These are phyloP conservation scores for Heliconius cydno DNA, from an alignment of 2,888 invertebrate genomes.

Conservation along the genomic window DNA sequence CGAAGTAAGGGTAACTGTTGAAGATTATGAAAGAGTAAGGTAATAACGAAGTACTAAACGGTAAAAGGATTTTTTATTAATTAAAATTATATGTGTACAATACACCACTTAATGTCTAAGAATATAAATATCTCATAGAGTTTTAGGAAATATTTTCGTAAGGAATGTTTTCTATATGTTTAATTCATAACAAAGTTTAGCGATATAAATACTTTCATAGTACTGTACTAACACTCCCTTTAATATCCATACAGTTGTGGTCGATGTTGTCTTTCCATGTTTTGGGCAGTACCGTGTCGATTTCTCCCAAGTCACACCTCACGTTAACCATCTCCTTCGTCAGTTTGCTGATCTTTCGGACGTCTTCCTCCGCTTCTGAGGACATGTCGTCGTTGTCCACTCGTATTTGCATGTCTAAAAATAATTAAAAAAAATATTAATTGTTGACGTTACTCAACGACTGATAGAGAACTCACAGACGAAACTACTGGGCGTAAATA, in stretches of 20 bases:
- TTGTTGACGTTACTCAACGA: background rate
- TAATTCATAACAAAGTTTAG: too few species aligned
- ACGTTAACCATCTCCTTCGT: slow-evolving; percentile 69
- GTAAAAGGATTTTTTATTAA: too few species aligned
- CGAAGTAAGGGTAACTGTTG: slow-evolving; percentile 72
- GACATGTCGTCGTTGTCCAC: slow-evolving; percentile 71
- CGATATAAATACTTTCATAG: background rate
- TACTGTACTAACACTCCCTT: slow-evolving; percentile 66
- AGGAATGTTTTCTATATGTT: too few species aligned
- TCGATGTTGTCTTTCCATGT: slow-evolving; percentile 79
- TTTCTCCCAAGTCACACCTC: slow-evolving; percentile 65
- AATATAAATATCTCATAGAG: too few species aligned
- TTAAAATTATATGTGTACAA: too few species aligned
- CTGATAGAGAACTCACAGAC: background rate
- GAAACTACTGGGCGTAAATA: too few species aligned
- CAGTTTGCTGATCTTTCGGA: slow-evolving; percentile 62
- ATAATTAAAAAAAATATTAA: background rate
- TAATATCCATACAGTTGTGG: slow-evolving; percentile 71
- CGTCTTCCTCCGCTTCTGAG: slow-evolving; percentile 74
- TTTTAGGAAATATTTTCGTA: too few species aligned
- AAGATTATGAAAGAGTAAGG: background rate
- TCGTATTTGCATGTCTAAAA: slow-evolving; percentile 65
- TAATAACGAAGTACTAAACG: background rate
- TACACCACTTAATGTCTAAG: too few species aligned
- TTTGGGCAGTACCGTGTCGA: slow-evolving; percentile 64